Evolutionary conservation across 2,888 invertebrate genomes (phyloP).

Genomic region (Phragmatobia fuliginosa): DNA sequence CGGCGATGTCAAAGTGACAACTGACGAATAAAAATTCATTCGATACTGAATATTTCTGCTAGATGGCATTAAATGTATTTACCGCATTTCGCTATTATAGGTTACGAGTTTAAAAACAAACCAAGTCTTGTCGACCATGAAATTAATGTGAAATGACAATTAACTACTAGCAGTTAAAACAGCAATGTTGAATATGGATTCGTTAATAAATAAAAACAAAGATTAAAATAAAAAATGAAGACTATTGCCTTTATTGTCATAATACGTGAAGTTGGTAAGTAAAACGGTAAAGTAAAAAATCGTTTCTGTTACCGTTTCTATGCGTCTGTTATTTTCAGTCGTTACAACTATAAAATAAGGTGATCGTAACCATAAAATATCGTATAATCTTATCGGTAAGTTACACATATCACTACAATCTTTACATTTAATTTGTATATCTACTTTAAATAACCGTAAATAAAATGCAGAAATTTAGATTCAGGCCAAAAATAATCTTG

Average conservation of each 20-base stretch:
- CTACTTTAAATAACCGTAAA: too few relatives aligned
- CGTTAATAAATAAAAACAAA: neutral
- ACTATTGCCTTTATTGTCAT: neutral
- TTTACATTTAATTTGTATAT: too few relatives aligned
- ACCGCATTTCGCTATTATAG: neutral
- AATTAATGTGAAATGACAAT: constrained; percentile 10
- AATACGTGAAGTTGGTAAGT: constrained; percentile 11
- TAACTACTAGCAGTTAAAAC: neutral
- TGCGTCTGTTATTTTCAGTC: neutral
- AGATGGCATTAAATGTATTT: neutral
- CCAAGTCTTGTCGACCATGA: constrained; percentile 10
- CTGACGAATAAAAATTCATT: neutral
- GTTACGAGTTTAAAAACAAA: neutral
- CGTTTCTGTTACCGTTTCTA: neutral
- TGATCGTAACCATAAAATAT: too few relatives aligned
- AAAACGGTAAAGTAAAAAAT: too few relatives aligned
- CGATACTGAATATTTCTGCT: neutral
- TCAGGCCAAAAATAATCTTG: too few relatives aligned
- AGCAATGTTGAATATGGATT: neutral
- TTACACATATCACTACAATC: too few relatives aligned
- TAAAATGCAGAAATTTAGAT: too few relatives aligned
- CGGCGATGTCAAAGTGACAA: neutral
- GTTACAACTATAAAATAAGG: neutral
- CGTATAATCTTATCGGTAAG: too few relatives aligned
- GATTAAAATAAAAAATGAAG: neutral